Evolutionary conservation across 2,888 invertebrate species (phyloP), one percentile per base, ranked within the genome.

Genomic region (Brachyopa scutellaris): DNA sequence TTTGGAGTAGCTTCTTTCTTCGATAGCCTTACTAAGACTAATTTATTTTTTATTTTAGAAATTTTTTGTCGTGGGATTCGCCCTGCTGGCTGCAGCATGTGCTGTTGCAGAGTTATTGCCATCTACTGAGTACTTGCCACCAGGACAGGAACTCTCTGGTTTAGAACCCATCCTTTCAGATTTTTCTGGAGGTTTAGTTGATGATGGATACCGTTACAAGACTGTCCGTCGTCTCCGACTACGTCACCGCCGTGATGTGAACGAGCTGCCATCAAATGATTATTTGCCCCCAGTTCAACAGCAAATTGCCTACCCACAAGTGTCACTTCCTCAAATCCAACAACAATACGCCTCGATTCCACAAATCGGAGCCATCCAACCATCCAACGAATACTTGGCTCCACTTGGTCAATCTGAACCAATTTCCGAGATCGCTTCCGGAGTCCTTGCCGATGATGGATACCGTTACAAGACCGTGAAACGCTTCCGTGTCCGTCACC

Each of bases 191-290:
- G 64, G 4, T 5, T 47, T 84, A 4, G 79, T 74, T 38, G 55
- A 79, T 45, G 84, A 84, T 57, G 84, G 84, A 13, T 84, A 84
- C 40, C 78, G 84, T n/a, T 84, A 84, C 66, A 84, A 69, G 26
- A 74, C 84, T 1, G 64, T 78, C 2, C 23, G 19, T 13, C 78
- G 84, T 26, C 49, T 38, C 6, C 70, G 73, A 23, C 33, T 38
- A 1, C 70, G 86, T 33, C 73, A 66, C 21, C 86, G 85, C 77
- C 85, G 85, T 84, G 85, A 85, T 85, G 87, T 85, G 9, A 85
- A 66, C 80, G 87, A 88, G 69, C 85, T 88, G 0, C 61, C 80
- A 4, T 40, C 70, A 0, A 7, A 47, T 5, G 38, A 82, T 29
- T 82, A 82, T 9, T 45, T 78, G 31, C 61, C 77, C 6, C 84